Evolutionary conservation across 2,888 invertebrate genomes (phyloP).

Genomic region (Thumatha senex): DNA sequence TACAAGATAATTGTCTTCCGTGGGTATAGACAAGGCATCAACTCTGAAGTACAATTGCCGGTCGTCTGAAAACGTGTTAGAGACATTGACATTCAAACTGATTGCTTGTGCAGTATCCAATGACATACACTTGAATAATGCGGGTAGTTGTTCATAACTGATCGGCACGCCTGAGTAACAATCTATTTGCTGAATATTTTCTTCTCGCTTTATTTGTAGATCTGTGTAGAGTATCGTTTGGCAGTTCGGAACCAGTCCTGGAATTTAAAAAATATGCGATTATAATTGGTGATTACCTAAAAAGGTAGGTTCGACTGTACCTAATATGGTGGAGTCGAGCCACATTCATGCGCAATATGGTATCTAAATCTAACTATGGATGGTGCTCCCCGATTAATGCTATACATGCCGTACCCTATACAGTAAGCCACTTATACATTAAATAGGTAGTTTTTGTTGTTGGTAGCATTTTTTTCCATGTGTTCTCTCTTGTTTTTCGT

Average conservation of each 20-base stretch:
- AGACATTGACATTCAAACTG: conserved; percentile 65
- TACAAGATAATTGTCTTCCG: conserved; percentile 72
- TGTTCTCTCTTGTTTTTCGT: no score
- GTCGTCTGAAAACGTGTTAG: conserved; percentile 52
- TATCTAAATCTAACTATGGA: no score
- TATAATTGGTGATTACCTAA: no score
- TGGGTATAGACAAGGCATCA: conserved; percentile 80
- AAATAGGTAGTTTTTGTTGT: no score
- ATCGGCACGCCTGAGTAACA: conserved; percentile 57
- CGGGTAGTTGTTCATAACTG: conserved; percentile 53
- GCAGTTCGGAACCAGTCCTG: conserved; percentile 87
- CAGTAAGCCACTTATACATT: no score
- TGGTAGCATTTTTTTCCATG: no score
- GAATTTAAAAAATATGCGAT: conserved; percentile 45
- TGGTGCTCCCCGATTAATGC: no score
- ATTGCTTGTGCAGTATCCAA: conserved; percentile 56
- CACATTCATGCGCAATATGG: no score
- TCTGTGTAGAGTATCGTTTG: conserved; percentile 86
- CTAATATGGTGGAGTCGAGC: no score
- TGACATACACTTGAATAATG: conserved; percentile 79
- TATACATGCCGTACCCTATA: no score
- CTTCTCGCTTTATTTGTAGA: conserved; percentile 81
- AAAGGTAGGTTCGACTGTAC: no score
- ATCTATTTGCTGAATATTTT: conserved; percentile 60
- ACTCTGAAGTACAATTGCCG: conserved; percentile 66